Evolutionary conservation across 2,797 vertebrate genomes (phyloP).

Genomic region (Gambusia yucatana): DNA sequence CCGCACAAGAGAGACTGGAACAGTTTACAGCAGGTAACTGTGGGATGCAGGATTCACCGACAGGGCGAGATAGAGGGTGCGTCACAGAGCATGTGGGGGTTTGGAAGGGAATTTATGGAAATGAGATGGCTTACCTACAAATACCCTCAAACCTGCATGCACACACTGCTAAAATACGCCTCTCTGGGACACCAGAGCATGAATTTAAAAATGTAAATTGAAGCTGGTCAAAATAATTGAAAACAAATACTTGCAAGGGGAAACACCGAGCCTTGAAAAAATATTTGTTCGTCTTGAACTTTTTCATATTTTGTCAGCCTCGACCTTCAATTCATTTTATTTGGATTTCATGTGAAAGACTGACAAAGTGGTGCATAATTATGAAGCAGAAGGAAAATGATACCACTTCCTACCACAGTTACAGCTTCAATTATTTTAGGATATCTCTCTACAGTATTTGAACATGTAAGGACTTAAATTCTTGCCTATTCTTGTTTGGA

Average conservation of each 20-base stretch:
- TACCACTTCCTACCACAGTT: background rate
- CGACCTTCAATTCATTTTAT: background rate
- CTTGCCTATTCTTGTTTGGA: background rate
- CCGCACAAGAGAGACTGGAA: conserved; percentile 68
- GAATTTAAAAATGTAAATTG: conserved; percentile 56
- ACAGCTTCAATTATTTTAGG: background rate
- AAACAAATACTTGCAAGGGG: conserved; percentile 37
- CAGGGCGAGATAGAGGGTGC: conserved; percentile 47
- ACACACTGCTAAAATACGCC: conserved; percentile 42
- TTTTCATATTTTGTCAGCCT: background rate
- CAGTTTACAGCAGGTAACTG: conserved; percentile 77
- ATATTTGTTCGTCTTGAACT: background rate
- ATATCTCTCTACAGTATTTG: background rate
- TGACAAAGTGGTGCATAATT: background rate
- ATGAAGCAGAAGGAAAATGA: background rate
- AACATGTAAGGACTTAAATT: background rate
- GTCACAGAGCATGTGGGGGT: conserved; percentile 33
- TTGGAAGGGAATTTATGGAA: conserved; percentile 55
- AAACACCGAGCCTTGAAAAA: conserved; percentile 20
- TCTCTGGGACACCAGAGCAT: conserved; percentile 43
- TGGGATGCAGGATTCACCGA: conserved; percentile 66
- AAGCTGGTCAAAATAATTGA: conserved; percentile 40
- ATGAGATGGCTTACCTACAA: conserved; percentile 70
- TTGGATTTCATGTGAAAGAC: background rate
- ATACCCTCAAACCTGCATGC: conserved; percentile 48